A percentile compares a stretch with the other conserved stretches of the same genome.
Evolutionary conservation across 2,888 invertebrate genomes (phyloP).

Genomic region (Eupithecia dodoneata): DNA sequence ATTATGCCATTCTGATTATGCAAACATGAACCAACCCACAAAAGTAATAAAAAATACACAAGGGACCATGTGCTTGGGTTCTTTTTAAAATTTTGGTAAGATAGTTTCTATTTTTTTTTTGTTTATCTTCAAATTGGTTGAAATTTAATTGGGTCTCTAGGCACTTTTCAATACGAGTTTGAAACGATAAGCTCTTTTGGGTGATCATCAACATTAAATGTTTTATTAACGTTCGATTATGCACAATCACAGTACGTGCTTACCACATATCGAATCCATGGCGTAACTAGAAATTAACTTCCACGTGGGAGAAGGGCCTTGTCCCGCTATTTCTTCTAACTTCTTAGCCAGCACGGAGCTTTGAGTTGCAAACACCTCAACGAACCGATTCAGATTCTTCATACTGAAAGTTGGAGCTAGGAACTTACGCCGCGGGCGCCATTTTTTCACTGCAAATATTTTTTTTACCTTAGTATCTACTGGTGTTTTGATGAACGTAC

Average conservation of each 20-base stretch:
- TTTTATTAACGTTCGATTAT: not conserved
- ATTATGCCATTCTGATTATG: too few relatives aligned
- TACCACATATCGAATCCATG: slow-evolving; percentile 63
- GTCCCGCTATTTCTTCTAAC: slow-evolving; percentile 44
- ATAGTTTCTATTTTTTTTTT: not conserved
- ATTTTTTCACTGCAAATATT: slow-evolving; percentile 51
- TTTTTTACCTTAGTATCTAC: not conserved
- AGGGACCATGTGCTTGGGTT: too few relatives aligned
- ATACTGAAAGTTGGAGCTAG: slow-evolving; percentile 57
- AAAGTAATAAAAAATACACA: too few relatives aligned
- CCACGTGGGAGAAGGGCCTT: slow-evolving; percentile 46
- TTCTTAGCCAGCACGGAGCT: slow-evolving; percentile 50
- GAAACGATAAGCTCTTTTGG: not conserved
- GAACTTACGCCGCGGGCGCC: slow-evolving; percentile 63
- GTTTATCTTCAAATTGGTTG: not conserved
- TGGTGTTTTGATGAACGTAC: too few relatives aligned
- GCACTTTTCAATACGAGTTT: not conserved
- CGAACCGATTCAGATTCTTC: slow-evolving; percentile 55
- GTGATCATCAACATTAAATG: not conserved
- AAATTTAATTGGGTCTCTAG: not conserved
- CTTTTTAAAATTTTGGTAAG: too few relatives aligned
- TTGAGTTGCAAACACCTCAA: slow-evolving; percentile 53
- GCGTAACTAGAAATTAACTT: slow-evolving; percentile 56
- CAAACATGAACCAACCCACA: too few relatives aligned
- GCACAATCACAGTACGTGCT: slow-evolving; percentile 7